Evolutionary conservation across 2,113 vertebrate genomes (phyloP).

Genomic region (Brachyhypopomus gauderio): DNA sequence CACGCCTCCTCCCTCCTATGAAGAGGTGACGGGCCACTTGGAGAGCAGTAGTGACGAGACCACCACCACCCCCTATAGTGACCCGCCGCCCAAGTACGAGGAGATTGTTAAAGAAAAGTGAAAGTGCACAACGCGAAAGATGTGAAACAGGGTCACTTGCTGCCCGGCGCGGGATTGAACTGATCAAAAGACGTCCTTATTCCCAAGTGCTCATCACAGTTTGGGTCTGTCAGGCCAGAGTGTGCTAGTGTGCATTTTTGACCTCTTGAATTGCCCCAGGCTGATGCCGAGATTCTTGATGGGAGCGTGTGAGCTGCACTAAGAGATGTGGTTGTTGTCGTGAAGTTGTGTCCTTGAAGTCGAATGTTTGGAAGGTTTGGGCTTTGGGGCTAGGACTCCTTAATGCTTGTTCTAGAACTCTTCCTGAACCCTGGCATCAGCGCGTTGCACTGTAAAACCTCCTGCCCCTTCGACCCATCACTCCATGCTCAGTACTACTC

Average conservation of each 20-base stretch:
- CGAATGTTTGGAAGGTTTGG: neutral
- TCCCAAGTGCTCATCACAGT: constrained; percentile 19
- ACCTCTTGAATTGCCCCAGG: constrained; percentile 7
- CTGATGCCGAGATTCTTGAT: constrained; percentile 1
- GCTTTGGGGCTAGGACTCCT: constrained; percentile 4
- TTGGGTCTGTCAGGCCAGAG: constrained; percentile 3
- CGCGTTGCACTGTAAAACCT: constrained; percentile 1
- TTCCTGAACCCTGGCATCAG: constrained; percentile 18
- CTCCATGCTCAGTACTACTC: constrained; percentile 3
- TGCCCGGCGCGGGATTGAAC: neutral
- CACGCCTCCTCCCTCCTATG: constrained; percentile 86
- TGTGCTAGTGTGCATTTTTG: constrained; percentile 2
- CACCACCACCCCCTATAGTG: constrained; percentile 76
- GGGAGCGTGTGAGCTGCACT: constrained; percentile 2
- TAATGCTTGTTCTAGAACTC: constrained; percentile 6
- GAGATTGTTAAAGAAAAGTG: constrained; percentile 80
- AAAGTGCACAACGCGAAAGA: constrained; percentile 7
- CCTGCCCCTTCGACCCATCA: neutral
- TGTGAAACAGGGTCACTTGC: neutral
- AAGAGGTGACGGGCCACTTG: constrained; percentile 85
- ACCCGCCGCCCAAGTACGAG: constrained; percentile 87
- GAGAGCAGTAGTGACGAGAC: constrained; percentile 83
- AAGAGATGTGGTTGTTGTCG: constrained; percentile 21
- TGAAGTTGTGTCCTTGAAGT: neutral
- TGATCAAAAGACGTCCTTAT: constrained; percentile 2